These are phyloP conservation scores for Cotesia glomerata DNA, from an alignment of 1,140 invertebrate species.

Conservation along the genomic window DNA sequence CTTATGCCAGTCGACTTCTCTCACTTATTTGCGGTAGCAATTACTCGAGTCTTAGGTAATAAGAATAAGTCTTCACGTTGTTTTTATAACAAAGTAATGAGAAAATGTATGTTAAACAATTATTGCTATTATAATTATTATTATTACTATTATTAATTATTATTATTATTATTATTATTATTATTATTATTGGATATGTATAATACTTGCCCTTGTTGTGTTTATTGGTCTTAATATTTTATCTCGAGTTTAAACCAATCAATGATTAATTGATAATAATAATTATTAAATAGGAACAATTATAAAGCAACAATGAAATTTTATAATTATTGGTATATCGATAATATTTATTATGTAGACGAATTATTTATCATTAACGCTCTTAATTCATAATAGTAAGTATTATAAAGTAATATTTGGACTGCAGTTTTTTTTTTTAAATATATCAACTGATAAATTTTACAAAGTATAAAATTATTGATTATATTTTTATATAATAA, in stretches of 20 bases:
- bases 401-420: neutral
- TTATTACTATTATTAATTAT: slow-evolving; percentile 14
- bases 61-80: slow-evolving; percentile 15
- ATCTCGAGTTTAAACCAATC: slow-evolving; percentile 34
- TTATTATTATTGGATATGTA: slow-evolving; percentile 22
- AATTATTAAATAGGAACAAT: neutral
- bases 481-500: neutral
- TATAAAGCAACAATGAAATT: neutral
- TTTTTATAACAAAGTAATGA: slow-evolving; percentile 26
- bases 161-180: slow-evolving; percentile 9
- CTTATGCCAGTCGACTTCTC: neutral
- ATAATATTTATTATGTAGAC: neutral
- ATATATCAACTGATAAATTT: neutral
- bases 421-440: slow-evolving; percentile 3
- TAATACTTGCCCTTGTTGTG: slow-evolving; percentile 37
- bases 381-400: neutral
- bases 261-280: slow-evolving; percentile 5
- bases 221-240: slow-evolving; percentile 38
- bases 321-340: neutral
- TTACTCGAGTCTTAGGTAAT: slow-evolving; percentile 18
- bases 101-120: neutral
- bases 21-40: slow-evolving; percentile 23
- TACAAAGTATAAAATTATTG: neutral
- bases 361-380: neutral
- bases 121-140: neutral